These are phyloP conservation scores for Herminia tarsipennalis DNA, from an alignment of 2,888 invertebrate genomes.

Conservation along the genomic window DNA sequence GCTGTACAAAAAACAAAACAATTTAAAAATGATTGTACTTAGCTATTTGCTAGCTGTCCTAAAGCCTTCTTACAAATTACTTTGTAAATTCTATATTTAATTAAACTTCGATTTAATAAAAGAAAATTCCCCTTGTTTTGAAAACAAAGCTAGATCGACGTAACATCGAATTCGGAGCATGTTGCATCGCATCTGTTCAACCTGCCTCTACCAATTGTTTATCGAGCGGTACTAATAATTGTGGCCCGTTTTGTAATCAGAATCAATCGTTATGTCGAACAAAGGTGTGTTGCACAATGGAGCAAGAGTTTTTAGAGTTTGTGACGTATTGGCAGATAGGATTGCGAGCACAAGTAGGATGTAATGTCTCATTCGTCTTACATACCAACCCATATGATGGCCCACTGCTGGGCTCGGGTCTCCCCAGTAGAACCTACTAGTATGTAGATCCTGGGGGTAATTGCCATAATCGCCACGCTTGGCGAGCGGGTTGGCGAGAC, in stretches of 20 bases:
- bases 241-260: constrained; percentile 72
- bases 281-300: constrained; percentile 68
- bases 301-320: constrained; percentile 61
- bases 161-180: constrained; percentile 38
- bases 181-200: constrained; percentile 50
- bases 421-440: no score
- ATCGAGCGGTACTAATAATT: constrained; percentile 68
- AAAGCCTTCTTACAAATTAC: no score
- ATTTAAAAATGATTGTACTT: no score
- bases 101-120: constrained; percentile 18
- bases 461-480: no score
- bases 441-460: no score
- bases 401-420: no score
- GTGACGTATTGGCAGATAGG: constrained; percentile 49
- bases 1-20: no score
- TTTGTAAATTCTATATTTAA: constrained; percentile 5
- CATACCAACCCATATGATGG: no score
- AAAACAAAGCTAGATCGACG: constrained; percentile 23
- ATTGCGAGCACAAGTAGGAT: neutral
- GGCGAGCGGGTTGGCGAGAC: no score
- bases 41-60: no score
- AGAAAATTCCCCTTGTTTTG: constrained; percentile 7
- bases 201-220: constrained; percentile 61
- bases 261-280: constrained; percentile 79
- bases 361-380: no score